These are phyloP conservation scores for Dipus sagitta DNA, from an alignment of 2,797 vertebrate species.

Conservation along the genomic window DNA sequence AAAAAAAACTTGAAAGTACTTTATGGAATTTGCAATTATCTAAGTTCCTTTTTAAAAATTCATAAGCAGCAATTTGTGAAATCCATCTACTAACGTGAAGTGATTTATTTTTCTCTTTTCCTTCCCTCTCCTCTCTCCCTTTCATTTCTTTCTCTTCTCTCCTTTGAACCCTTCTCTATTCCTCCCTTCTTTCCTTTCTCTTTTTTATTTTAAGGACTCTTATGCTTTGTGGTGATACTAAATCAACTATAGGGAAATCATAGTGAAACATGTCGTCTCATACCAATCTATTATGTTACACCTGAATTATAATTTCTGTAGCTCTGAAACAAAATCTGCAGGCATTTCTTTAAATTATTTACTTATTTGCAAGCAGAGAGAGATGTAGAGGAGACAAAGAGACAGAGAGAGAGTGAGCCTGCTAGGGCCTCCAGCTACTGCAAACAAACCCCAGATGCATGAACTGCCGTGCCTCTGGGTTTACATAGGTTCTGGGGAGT, in stretches of 20 bases:
- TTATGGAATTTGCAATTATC: background rate
- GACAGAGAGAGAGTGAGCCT: no score
- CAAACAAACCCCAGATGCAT: no score
- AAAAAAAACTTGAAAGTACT: slow-evolving; percentile 2
- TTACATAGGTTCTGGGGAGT: no score
- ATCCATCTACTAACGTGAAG: background rate
- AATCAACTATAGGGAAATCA: slow-evolving; percentile 40
- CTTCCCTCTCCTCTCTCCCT: background rate
- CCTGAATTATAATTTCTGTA: background rate
- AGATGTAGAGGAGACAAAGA: no score
- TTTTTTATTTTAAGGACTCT: background rate
- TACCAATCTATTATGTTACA: background rate
- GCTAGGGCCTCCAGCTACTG: no score
- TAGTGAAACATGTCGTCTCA: background rate
- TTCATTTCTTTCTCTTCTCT: no score
- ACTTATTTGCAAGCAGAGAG: no score
- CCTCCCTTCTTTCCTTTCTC: background rate
- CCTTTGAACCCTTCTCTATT: no score
- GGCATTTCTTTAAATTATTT: background rate
- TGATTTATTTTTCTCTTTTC: background rate
- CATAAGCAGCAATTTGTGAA: slow-evolving; percentile 1
- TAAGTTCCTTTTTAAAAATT: slow-evolving; percentile 43
- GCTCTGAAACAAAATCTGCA: slow-evolving; percentile 17
- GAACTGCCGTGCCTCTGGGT: no score
- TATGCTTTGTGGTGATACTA: background rate